Base-by-base conservation (phyloP, 2,888 invertebrate species). In the Idaea straminata region DNA sequence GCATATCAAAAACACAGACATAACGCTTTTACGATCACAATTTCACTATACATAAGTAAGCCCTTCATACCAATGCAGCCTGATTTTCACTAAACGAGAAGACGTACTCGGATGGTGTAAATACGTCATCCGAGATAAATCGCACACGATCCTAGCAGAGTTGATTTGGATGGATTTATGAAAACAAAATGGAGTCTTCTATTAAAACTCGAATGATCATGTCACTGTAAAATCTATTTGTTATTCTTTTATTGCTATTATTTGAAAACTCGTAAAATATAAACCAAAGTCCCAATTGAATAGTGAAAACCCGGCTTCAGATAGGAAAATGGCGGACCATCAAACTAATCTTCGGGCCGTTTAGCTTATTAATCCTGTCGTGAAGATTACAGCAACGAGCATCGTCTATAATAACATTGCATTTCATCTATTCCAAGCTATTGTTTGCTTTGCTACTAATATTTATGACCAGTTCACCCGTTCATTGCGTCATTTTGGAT, bases 391-490 rank as follows among this genome's bases (percentile, higher is more conserved):
- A 75, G 77, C 76, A 74, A 71, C 66, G 69, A 73, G 69, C 65
- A 62, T 63, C 73, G 78, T 74, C 76, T 81, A 78, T 80, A 81
- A 83, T 83, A 79, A 76, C 59, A 59, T 25, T 77, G 79, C 83
- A 83, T 82, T 83, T 81, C 79, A 81, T 80, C 77, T 83, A 83
- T 83, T 82, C 78, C 73, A 69, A 82, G 80, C 79, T 81, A 76
- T 76, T 78, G 82, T 83, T 82, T 82, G 88, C 86, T 89, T 87
- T 70, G 83, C 85, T 83, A 86, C 86, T 87, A 88, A 86, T 86
- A 84, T 62, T 47, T 47, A 47, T 47, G 10, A 13, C 47, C 36
- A 36, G 36, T 36, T 36, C 36, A 36, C 36, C 36, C 47, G 47
- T 47, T 10, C 13, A 7, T 47, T 47, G 47, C 47, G 47, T 47